Percentiles rank a stretch among this genome's conserved stretches.
phyloP scores from a whole-genome alignment of 2,888 invertebrate species.

The Dryobota labecula region DNA sequence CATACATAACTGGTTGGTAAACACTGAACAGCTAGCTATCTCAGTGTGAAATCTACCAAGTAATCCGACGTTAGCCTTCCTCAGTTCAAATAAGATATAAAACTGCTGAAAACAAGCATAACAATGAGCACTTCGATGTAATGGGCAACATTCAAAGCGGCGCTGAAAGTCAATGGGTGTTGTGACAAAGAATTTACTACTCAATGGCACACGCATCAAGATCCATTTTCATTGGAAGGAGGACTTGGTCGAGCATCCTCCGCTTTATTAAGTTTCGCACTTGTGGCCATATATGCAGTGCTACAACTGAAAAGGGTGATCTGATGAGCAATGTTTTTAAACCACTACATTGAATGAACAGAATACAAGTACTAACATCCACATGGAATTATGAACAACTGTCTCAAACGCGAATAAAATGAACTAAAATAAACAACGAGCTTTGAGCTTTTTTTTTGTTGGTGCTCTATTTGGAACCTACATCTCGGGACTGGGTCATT shows the following conservation, averaged over 20 bases:
- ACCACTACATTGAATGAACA: constrained; percentile 18
- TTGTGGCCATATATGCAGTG: constrained; percentile 33
- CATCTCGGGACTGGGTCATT: constrained; percentile 66
- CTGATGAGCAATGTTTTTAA: constrained; percentile 22
- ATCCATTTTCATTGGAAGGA: constrained; percentile 28
- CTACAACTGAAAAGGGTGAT: constrained; percentile 40
- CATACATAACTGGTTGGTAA: constrained; percentile 10
- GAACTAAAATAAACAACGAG: constrained; percentile 10
- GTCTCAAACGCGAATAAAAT: constrained; percentile 1
- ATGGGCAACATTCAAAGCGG: constrained; percentile 54
- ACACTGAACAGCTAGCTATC: constrained; percentile 18
- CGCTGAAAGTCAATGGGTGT: constrained; percentile 36
- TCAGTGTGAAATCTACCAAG: constrained; percentile 32
- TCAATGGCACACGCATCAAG: constrained; percentile 15
- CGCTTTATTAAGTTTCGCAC: constrained; percentile 44
- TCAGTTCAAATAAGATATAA: constrained; percentile 32
- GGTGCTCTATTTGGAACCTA: constrained; percentile 57
- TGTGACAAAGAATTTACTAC: constrained; percentile 30
- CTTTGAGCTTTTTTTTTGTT: constrained; percentile 31
- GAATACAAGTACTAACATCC: neutral
- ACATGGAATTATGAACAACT: neutral
- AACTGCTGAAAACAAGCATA: constrained; percentile 54
- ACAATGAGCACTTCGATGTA: constrained; percentile 51
- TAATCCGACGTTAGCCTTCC: constrained; percentile 10
- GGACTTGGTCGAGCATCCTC: constrained; percentile 22